Evolutionary conservation across 2,888 invertebrate genomes (phyloP), one percentile per base, ranked within the genome.

Genomic region (Andrena fulva): DNA sequence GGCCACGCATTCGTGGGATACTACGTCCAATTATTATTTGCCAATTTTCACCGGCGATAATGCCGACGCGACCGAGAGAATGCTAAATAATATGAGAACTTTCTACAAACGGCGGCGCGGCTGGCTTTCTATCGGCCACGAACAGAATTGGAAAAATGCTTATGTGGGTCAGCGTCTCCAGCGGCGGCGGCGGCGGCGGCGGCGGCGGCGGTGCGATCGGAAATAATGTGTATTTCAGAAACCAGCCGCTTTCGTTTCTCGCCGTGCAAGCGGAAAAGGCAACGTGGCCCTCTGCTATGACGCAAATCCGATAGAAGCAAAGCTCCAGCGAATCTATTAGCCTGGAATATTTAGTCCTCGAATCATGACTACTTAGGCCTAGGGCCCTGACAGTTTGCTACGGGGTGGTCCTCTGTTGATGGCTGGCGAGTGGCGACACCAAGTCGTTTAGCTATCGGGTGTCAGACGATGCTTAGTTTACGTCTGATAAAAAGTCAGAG

Each of bases 41-140:
- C 89, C 91, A 90, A 92, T 91, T 91, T 92, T 90, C 90, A 84
- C 82, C 75, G 8, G 87, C 78, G 87, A 89, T 89, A 90, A 90
- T 85, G 87, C 85, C 84, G 56, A 66, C 66, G 75, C 77, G 80
- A 80, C 77, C 77, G 77, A 85, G 84, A 86, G 89, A 91, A 91
- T 91, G 91, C 90, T 91, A 91, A 92, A 92, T 91, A 91, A 92
- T 91, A 91, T 87, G 87, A 86, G 82, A 90, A 93, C 93, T 93
- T 93, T 93, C 93, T 93, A 92, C 90, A 85, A 89, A 85, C 82
- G 80, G 72, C 80, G 68, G 79, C 79, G 76, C 31, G 70, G 76
- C 78, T 76, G 87, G 90, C 90, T 90, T 90, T 90, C 90, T 90
- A 90, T 89, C 90, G 88, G 87, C 87, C 77, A 79, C 87, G 89